phyloP scores from a whole-genome alignment of 2,797 vertebrate species.

The Mus spretus region DNA sequence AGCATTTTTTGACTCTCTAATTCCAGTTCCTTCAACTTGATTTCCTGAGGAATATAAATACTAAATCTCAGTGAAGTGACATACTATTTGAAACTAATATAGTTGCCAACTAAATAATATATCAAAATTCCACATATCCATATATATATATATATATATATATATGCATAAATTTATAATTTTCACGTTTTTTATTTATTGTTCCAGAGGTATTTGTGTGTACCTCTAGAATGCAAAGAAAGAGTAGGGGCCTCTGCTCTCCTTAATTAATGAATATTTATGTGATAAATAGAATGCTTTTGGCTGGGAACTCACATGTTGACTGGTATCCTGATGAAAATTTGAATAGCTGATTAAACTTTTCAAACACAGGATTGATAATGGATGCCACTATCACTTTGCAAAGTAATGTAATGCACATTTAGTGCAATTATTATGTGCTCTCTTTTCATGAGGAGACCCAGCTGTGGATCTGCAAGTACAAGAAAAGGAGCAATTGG shows the following conservation, averaged over 20 bases:
- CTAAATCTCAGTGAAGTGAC: conserved; percentile 64
- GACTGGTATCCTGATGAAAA: conserved; percentile 79
- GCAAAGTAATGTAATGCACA: conserved; percentile 80
- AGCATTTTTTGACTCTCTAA: conserved; percentile 60
- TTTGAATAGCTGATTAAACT: conserved; percentile 85
- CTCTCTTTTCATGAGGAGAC: conserved; percentile 81
- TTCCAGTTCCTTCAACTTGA: conserved; percentile 70
- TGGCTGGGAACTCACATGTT: conserved; percentile 73
- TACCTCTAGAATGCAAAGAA: conserved; percentile 64
- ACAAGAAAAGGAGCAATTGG: conserved; percentile 73
- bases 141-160: not conserved
- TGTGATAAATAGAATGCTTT: conserved; percentile 77
- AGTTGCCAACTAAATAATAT: conserved; percentile 66
- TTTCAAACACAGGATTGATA: conserved; percentile 81
- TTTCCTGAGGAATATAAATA: conserved; percentile 73
- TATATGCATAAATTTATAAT: conserved; percentile 30
- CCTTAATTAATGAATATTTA: conserved; percentile 79
- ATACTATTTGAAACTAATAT: conserved; percentile 64
- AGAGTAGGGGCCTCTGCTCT: conserved; percentile 43
- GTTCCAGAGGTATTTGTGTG: conserved; percentile 60
- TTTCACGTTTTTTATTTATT: conserved; percentile 80
- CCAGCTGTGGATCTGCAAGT: conserved; percentile 84
- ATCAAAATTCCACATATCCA: conserved; percentile 74
- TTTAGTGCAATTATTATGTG: conserved; percentile 85
- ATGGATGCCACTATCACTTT: conserved; percentile 82